Evolutionary conservation across 2,113 vertebrate genomes (phyloP).

Genomic region (Taxidea taxus): DNA sequence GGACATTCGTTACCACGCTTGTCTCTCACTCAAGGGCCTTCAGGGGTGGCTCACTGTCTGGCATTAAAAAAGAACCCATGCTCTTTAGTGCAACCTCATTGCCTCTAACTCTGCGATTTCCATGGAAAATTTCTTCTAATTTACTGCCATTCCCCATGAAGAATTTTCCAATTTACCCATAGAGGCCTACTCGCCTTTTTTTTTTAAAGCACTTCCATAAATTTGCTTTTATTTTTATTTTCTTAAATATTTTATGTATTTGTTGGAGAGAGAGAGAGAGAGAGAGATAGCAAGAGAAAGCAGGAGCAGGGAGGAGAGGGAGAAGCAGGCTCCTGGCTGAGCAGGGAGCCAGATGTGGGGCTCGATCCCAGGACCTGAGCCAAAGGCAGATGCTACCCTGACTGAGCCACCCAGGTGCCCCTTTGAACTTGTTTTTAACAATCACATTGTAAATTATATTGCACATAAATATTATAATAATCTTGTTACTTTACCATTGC

Average conservation of each 20-base stretch:
- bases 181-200: rapidly evolving
- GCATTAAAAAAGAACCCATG: not conserved
- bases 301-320: not conserved
- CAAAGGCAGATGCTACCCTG: not conserved
- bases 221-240: not conserved
- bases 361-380: not conserved
- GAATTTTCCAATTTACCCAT: not conserved
- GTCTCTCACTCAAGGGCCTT: not conserved
- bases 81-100: not conserved
- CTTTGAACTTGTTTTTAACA: not conserved
- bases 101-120: not conserved
- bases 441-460: no score
- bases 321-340: not conserved
- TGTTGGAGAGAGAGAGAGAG: not conserved
- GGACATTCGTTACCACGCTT: rapidly evolving
- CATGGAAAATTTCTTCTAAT: not conserved
- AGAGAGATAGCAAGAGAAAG: not conserved
- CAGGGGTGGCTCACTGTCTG: no score
- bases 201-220: not conserved
- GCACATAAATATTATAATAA: not conserved
- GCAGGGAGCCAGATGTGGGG: not conserved
- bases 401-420: not conserved
- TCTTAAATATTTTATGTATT: not conserved
- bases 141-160: no score
- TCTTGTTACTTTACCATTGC: rapidly evolving